These are phyloP conservation scores for Anthoptus insignis DNA, from an alignment of 2,888 invertebrate species.

Conservation along the genomic window DNA sequence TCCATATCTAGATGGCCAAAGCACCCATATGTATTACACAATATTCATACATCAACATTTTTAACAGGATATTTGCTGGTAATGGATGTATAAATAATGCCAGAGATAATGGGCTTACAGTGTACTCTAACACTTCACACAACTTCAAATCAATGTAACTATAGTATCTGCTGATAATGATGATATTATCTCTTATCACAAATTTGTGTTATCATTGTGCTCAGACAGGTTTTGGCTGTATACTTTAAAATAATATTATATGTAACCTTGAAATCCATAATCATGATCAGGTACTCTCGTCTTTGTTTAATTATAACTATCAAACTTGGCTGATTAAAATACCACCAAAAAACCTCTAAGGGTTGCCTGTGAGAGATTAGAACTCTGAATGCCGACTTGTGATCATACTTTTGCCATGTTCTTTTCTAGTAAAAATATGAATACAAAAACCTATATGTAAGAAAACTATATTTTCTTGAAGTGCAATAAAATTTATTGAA, in stretches of 20 bases:
- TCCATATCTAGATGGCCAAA: background rate
- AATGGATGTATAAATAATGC: background rate
- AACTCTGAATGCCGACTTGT: no score
- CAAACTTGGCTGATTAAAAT: no score
- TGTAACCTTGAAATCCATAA: background rate
- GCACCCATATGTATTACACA: background rate
- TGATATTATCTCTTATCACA: slow-evolving; percentile 6
- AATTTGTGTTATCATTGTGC: background rate
- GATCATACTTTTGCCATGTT: no score
- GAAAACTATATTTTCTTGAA: no score
- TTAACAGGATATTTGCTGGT: background rate
- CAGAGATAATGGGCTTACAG: background rate
- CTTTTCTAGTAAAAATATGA: no score
- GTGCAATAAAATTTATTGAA: no score
- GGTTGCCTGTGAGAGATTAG: no score
- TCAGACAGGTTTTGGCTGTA: background rate
- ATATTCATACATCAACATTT: background rate
- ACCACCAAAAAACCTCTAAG: no score
- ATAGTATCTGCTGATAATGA: slow-evolving; percentile 1
- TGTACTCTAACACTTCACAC: slow-evolving; percentile 1
- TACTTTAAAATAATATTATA: background rate
- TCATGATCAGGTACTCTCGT: background rate
- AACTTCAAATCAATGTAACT: background rate
- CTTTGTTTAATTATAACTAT: no score
- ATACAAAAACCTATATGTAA: no score